Conservation (phyloP, 2,888 invertebrate genomes). For the Byasa hedistus region DNA sequence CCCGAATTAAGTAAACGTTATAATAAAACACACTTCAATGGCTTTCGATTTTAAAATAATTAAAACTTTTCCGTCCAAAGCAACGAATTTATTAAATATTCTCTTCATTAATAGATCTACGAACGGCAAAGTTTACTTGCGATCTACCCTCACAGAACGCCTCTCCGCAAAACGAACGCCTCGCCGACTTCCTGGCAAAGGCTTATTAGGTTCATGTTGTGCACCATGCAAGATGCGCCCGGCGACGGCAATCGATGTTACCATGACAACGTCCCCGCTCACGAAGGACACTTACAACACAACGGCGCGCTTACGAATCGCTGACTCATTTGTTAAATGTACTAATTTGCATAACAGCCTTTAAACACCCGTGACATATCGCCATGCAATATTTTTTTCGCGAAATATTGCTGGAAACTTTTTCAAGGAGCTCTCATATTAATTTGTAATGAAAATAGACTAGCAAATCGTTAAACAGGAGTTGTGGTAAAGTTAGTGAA, state of each 20-base stretch:
- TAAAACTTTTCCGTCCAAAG: conserved; percentile 2
- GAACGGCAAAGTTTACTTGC: conserved; percentile 18
- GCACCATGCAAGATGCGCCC: conserved; percentile 70
- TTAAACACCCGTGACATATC: conserved; percentile 2
- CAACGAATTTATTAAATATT: conserved; percentile 23
- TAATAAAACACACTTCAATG: neutral
- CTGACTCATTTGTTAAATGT: conserved; percentile 13
- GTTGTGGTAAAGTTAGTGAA: too few relatives aligned
- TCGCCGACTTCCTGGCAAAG: conserved; percentile 35
- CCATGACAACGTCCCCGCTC: conserved; percentile 60
- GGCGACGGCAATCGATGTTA: conserved; percentile 66
- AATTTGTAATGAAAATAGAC: neutral
- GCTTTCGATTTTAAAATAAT: neutral
- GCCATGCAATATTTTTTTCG: conserved; percentile 1
- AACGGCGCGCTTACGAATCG: conserved; percentile 16
- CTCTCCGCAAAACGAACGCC: conserved; percentile 15
- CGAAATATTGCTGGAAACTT: neutral
- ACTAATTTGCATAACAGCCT: conserved; percentile 11
- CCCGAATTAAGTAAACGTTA: neutral
- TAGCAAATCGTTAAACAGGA: too few relatives aligned
- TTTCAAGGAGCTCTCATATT: neutral
- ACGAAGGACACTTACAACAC: conserved; percentile 36
- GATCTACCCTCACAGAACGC: conserved; percentile 16
- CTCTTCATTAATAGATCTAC: conserved; percentile 14
- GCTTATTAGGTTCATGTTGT: conserved; percentile 59